Conservation (phyloP, 1,140 invertebrate genomes). For the Homalodisca vitripennis region DNA sequence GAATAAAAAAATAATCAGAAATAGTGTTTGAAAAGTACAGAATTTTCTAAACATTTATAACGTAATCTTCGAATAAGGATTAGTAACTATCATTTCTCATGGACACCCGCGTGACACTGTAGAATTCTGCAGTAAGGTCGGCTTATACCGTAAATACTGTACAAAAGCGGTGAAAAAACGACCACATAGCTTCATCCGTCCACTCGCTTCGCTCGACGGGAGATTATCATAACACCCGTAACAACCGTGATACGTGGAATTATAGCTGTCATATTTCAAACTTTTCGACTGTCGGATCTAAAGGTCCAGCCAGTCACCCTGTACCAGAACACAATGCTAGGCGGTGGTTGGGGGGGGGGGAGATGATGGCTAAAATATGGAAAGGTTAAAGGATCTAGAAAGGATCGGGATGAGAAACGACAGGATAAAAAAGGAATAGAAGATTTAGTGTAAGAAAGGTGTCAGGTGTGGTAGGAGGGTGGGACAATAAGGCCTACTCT, state of each 20-base stretch:
- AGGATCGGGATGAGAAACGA: neutral
- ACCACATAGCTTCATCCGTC: too few relatives aligned
- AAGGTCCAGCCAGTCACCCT: neutral
- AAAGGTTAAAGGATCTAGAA: slow-evolving; percentile 17
- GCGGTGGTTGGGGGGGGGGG: neutral
- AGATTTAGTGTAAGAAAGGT: slow-evolving; percentile 21
- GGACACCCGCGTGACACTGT: too few relatives aligned
- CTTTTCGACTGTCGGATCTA: neutral
- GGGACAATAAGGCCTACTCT: slow-evolving; percentile 10
- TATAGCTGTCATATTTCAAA: neutral
- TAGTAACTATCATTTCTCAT: too few relatives aligned
- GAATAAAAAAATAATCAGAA: too few relatives aligned
- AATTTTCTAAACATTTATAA: too few relatives aligned
- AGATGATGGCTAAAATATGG: slow-evolving; percentile 24
- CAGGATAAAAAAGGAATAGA: slow-evolving; percentile 19
- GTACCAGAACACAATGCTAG: neutral
- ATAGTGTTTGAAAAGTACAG: too few relatives aligned
- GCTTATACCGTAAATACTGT: too few relatives aligned
- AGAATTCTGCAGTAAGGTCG: too few relatives aligned
- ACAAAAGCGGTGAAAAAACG: too few relatives aligned
- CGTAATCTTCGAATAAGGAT: too few relatives aligned
- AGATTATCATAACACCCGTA: neutral
- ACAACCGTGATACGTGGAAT: slow-evolving; percentile 6
- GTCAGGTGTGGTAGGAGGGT: slow-evolving; percentile 14
- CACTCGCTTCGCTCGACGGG: neutral